phyloP scores from a whole-genome alignment of 2,113 vertebrate species.

The Oreocharis arfaki region DNA sequence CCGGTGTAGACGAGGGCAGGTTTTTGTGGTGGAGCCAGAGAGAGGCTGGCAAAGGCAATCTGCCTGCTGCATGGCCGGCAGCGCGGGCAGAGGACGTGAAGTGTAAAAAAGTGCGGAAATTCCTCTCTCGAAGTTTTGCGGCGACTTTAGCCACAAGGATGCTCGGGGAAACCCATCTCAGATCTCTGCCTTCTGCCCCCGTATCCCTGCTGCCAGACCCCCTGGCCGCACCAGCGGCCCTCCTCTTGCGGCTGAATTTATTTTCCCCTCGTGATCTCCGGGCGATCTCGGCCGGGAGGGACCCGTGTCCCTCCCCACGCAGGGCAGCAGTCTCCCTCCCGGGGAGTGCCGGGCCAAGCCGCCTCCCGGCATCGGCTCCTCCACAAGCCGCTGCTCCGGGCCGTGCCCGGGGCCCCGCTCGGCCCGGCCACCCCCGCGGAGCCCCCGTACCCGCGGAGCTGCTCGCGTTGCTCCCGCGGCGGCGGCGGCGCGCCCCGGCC shows the following conservation, averaged over 20 bases:
- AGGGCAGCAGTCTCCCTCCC: background rate
- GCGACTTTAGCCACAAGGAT: background rate
- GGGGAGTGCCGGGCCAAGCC: background rate
- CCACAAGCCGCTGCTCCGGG: background rate
- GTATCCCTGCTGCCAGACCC: background rate
- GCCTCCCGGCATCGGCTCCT: background rate
- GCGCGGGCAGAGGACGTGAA: background rate
- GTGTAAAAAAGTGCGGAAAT: background rate
- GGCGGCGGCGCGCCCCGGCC: background rate
- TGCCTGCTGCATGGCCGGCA: rapidly evolving
- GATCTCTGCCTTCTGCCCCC: background rate
- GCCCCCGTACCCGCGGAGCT: background rate
- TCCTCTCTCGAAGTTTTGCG: background rate
- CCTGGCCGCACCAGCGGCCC: background rate
- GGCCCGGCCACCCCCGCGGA: background rate
- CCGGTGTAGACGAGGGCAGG: background rate
- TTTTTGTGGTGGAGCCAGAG: background rate
- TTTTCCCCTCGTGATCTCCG: rapidly evolving
- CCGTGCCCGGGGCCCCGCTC: background rate
- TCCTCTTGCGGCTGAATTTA: background rate
- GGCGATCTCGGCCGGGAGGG: no score
- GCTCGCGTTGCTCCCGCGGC: background rate
- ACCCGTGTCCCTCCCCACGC: background rate
- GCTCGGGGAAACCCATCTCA: background rate
- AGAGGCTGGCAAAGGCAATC: background rate